These are phyloP conservation scores for Thamnaconus septentrionalis DNA, from an alignment of 2,113 vertebrate species.

Conservation along the genomic window DNA sequence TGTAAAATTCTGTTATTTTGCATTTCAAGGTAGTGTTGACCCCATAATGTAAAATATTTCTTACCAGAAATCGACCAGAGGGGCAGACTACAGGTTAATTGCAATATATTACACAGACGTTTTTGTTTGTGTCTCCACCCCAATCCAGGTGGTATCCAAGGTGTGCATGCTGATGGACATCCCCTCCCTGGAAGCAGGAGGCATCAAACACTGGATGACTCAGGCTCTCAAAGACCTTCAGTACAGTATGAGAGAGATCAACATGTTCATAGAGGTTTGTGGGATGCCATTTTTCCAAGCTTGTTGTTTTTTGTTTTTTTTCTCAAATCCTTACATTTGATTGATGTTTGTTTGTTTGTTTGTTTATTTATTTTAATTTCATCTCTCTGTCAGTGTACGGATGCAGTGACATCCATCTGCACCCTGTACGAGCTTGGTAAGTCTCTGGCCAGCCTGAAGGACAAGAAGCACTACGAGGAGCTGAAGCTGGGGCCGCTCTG, in stretches of 20 bases:
- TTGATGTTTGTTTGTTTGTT: not conserved
- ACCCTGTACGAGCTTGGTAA: constrained; percentile 79
- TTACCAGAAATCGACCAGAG: no score
- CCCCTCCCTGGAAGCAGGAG: constrained; percentile 32
- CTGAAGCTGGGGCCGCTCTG: constrained; percentile 79
- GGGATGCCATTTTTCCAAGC: not conserved
- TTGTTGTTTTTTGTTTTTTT: not conserved
- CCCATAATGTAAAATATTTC: no score
- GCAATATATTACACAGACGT: not conserved
- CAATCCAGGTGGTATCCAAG: constrained; percentile 64
- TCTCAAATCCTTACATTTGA: not conserved
- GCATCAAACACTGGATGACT: constrained; percentile 36
- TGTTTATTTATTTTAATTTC: no score
- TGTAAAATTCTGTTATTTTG: no score
- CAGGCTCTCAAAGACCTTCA: constrained; percentile 70
- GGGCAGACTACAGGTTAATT: no score
- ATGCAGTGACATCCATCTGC: constrained; percentile 61
- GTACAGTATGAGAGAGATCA: constrained; percentile 71
- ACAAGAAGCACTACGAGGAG: constrained; percentile 78
- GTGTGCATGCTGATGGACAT: constrained; percentile 64
- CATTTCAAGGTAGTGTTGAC: no score
- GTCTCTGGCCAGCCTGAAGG: constrained; percentile 72
- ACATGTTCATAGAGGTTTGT: constrained; percentile 74
- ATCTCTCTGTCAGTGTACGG: constrained; percentile 57
- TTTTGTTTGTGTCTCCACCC: not conserved